These are phyloP conservation scores for Acanthoscelides obtectus DNA, from an alignment of 2,888 invertebrate species.

Conservation along the genomic window DNA sequence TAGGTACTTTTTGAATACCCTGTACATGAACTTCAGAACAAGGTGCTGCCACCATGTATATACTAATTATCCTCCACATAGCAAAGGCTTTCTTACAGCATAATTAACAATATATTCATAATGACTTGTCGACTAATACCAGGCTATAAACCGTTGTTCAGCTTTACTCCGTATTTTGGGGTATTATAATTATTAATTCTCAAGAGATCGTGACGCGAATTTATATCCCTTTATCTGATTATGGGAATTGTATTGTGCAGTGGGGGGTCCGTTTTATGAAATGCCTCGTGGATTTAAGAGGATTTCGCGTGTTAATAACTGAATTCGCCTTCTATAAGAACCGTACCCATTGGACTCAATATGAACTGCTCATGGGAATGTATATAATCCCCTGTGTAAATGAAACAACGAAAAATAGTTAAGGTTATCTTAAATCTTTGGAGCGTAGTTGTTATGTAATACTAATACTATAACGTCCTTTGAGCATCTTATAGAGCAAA, in stretches of 20 bases:
- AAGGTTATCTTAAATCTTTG: too few species aligned
- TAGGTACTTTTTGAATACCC: too few species aligned
- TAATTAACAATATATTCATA: too few species aligned
- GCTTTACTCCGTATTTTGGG: neutral
- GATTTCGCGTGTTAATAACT: neutral
- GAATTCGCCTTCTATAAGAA: neutral
- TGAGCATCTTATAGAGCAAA: too few species aligned
- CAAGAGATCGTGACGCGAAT: neutral
- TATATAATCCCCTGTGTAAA: neutral
- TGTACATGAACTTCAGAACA: too few species aligned
- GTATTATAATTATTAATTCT: neutral
- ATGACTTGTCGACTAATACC: neutral
- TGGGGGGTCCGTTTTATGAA: neutral
- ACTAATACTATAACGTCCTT: too few species aligned
- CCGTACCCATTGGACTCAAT: neutral
- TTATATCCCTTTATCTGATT: neutral
- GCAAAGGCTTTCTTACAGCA: too few species aligned
- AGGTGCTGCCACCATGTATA: too few species aligned
- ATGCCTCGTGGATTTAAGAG: neutral
- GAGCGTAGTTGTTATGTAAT: too few species aligned
- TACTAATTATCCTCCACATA: too few species aligned
- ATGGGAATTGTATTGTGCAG: neutral
- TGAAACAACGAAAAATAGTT: too few species aligned
- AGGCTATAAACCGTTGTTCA: neutral
- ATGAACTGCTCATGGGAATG: neutral